Evolutionary conservation across 1,140 invertebrate genomes (phyloP).

Genomic region (Sminthurinus signatus): DNA sequence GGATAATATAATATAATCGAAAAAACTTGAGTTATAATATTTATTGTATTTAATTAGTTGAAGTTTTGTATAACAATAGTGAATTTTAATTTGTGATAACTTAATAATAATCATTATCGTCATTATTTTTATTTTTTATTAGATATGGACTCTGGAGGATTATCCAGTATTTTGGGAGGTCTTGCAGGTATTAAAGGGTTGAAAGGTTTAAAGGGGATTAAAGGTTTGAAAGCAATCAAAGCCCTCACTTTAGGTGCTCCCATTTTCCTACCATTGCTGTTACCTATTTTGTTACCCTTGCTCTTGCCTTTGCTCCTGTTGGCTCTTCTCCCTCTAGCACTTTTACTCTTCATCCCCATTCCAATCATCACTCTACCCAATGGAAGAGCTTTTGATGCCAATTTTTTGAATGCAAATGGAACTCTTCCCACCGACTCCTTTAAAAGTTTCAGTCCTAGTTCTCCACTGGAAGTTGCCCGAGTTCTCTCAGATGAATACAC

Average conservation of each 20-base stretch:
- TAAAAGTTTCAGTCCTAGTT: background rate
- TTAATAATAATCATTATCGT: background rate
- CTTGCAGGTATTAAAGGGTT: background rate
- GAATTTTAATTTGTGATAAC: background rate
- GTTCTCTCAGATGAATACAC: background rate
- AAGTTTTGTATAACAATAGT: background rate
- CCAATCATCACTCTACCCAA: background rate
- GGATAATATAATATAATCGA: background rate
- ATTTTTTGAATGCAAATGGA: background rate
- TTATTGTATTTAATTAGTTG: background rate
- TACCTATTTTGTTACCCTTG: background rate
- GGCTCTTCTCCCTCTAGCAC: background rate
- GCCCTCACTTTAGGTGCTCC: background rate
- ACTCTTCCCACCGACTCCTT: background rate
- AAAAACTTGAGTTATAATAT: background rate
- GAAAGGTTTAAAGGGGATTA: slow-evolving; percentile 7
- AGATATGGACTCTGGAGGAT: background rate
- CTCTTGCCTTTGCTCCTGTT: background rate
- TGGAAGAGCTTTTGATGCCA: background rate
- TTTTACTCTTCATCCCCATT: slow-evolving; percentile 9
- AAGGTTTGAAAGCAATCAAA: background rate
- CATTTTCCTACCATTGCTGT: background rate
- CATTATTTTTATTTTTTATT: background rate
- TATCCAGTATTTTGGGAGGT: background rate
- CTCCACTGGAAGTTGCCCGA: background rate